A percentile compares a stretch with the other conserved stretches of the same genome.
Conservation (phyloP, 2,888 invertebrate species). For the Zhuqinia jingwanae region DNA sequence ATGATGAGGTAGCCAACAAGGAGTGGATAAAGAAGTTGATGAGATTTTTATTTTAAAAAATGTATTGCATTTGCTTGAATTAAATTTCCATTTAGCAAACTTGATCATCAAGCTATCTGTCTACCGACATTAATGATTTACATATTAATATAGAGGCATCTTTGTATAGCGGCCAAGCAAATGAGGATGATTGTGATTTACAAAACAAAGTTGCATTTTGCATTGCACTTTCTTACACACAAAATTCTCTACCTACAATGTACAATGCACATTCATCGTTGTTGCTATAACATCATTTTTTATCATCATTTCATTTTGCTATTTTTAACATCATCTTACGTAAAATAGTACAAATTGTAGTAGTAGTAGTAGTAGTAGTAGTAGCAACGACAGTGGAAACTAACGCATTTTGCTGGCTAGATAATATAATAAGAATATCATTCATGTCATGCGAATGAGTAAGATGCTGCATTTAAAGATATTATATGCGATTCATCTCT, state of each 20-base stretch:
- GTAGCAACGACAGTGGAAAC: background rate
- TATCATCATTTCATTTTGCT: too few relatives aligned
- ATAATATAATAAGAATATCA: too few relatives aligned
- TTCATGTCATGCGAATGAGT: too few relatives aligned
- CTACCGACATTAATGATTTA: conserved; percentile 52
- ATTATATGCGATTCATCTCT: too few relatives aligned
- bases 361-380: conserved; percentile 5
- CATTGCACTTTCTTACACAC: too few relatives aligned
- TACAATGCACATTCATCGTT: background rate
- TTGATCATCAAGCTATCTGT: conserved; percentile 61
- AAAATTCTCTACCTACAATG: background rate
- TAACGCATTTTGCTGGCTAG: too few relatives aligned
- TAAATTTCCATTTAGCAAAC: conserved; percentile 64
- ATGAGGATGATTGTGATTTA: conserved; percentile 6
- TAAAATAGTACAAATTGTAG: conserved; percentile 4
- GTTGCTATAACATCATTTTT: conserved; percentile 1
- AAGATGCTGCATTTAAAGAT: too few relatives aligned
- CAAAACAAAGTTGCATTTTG: conserved; percentile 43
- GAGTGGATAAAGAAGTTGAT: conserved; percentile 42
- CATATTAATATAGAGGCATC: conserved; percentile 8
- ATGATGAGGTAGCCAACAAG: conserved; percentile 42
- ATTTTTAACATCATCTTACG: conserved; percentile 23
- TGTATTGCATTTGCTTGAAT: conserved; percentile 64
- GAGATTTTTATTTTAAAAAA: conserved; percentile 51
- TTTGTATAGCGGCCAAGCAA: background rate